phyloP scores from a whole-genome alignment of 2,797 vertebrate genomes.

The Sebastolobus altivelis region DNA sequence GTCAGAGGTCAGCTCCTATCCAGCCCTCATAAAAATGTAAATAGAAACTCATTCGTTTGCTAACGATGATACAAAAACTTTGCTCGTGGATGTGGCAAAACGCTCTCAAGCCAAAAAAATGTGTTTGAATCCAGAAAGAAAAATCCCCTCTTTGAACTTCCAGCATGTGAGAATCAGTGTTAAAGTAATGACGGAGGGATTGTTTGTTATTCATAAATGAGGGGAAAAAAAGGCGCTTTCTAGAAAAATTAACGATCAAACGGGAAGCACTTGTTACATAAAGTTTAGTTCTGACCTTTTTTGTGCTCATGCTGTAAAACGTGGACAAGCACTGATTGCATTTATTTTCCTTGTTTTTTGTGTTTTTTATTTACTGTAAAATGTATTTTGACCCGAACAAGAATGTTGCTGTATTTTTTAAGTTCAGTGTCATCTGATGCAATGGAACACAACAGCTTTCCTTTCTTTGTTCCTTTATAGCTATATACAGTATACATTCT shows the following conservation, averaged over 20 bases:
- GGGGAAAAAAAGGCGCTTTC: conserved; percentile 4
- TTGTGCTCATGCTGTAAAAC: conserved; percentile 67
- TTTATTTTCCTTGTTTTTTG: conserved; percentile 33
- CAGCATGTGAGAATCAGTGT: conserved; percentile 1
- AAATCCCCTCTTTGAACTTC: neutral
- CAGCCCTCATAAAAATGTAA: conserved; percentile 33
- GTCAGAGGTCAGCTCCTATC: conserved; percentile 12
- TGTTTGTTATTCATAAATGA: conserved; percentile 1
- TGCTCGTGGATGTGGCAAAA: neutral
- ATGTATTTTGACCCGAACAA: conserved; percentile 60
- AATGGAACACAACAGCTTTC: conserved; percentile 64
- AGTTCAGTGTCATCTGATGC: conserved; percentile 41
- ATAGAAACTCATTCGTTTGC: conserved; percentile 39
- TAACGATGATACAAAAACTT: neutral
- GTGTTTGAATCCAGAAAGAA: conserved; percentile 23
- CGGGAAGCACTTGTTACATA: conserved; percentile 47
- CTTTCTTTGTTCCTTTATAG: conserved; percentile 43
- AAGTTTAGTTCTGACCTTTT: conserved; percentile 7
- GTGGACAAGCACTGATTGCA: conserved; percentile 64
- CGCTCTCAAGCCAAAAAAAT: conserved; percentile 38
- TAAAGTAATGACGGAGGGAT: conserved; percentile 2
- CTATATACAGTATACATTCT: conserved; percentile 55
- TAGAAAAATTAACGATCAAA: conserved; percentile 20
- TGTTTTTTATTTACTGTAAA: conserved; percentile 52
- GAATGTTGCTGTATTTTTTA: conserved; percentile 71